A percentile compares a stretch with the other conserved stretches of the same genome.
phyloP scores from a whole-genome alignment of 2,797 vertebrate species.

The Parambassis ranga region DNA sequence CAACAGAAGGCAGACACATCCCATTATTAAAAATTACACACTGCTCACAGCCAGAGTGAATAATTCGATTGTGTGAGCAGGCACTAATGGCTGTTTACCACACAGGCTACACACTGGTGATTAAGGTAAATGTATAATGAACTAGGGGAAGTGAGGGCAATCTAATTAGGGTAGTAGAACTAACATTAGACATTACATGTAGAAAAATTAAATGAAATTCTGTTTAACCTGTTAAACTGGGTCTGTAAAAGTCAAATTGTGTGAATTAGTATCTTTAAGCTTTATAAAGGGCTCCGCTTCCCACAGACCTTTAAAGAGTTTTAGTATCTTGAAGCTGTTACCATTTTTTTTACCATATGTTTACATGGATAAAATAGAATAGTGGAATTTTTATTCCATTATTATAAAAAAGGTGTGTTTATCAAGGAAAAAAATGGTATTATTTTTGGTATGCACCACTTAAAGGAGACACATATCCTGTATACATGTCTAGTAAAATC shows the following conservation, averaged over 20 bases:
- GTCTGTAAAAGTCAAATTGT: neutral
- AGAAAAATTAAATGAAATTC: no score
- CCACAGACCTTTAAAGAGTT: no score
- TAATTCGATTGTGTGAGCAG: slow-evolving; percentile 55
- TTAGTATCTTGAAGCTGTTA: no score
- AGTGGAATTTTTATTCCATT: no score
- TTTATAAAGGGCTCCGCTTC: no score
- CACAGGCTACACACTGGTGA: slow-evolving; percentile 11
- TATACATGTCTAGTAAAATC: no score
- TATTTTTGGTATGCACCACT: no score
- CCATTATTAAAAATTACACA: slow-evolving; percentile 60
- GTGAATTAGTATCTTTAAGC: neutral
- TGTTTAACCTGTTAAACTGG: neutral
- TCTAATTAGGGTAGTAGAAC: slow-evolving; percentile 16
- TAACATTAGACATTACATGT: neutral
- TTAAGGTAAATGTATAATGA: slow-evolving; percentile 28
- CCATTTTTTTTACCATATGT: no score
- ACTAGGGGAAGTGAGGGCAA: slow-evolving; percentile 5
- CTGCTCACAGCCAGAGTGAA: slow-evolving; percentile 32
- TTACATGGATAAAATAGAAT: no score
- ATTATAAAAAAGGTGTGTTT: no score
- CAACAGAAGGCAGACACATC: slow-evolving; percentile 41
- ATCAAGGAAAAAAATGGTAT: no score
- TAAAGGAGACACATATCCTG: no score
- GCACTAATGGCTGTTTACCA: slow-evolving; percentile 54